These are phyloP conservation scores for Buteo buteo DNA, from an alignment of 2,113 vertebrate genomes.

Conservation along the genomic window DNA sequence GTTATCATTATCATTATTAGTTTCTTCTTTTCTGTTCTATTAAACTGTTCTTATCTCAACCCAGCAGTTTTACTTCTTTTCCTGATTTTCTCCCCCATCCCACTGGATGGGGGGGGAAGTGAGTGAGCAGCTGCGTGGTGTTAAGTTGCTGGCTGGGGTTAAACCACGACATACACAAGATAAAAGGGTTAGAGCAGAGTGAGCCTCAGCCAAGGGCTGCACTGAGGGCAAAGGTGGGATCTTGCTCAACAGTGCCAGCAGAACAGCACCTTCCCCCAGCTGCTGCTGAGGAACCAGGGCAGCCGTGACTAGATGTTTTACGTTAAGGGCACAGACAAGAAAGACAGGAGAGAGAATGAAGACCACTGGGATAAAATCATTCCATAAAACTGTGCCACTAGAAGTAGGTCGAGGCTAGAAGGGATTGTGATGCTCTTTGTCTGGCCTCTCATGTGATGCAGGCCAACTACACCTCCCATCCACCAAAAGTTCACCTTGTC, in stretches of 20 bases:
- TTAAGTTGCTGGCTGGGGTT: no score
- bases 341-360: background rate
- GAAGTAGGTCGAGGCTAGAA: background rate
- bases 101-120: no score
- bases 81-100: no score
- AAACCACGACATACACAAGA: background rate
- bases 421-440: background rate
- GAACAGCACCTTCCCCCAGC: background rate
- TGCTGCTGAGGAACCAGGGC: background rate
- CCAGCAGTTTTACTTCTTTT: no score
- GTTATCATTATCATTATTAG: no score
- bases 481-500: background rate
- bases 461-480: background rate
- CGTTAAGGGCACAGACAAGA: background rate
- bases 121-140: no score
- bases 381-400: background rate
- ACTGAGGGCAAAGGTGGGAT: background rate
- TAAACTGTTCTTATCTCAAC: no score
- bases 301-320: background rate
- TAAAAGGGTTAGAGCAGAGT: background rate
- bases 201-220: background rate
- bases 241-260: background rate
- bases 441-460: background rate
- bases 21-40: no score
- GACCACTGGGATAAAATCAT: background rate